These are phyloP conservation scores for Heteropelma amictum DNA, from an alignment of 2,888 invertebrate species.

Conservation along the genomic window DNA sequence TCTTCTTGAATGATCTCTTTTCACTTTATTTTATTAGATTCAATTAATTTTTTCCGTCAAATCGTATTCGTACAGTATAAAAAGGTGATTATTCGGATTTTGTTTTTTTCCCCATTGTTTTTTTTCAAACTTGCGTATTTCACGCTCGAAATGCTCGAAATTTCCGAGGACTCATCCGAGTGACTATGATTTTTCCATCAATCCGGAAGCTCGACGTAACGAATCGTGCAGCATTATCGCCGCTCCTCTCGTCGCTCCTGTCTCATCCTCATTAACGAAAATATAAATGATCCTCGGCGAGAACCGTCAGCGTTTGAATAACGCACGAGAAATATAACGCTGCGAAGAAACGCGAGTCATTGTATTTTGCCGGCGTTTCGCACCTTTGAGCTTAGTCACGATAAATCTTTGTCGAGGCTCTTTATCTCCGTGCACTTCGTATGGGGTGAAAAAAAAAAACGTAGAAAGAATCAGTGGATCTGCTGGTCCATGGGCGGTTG, in stretches of 20 bases:
- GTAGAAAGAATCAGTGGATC: slow-evolving; percentile 38
- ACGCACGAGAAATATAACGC: slow-evolving; percentile 27
- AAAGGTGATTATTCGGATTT: too few species aligned
- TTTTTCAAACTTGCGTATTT: too few species aligned
- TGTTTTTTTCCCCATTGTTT: too few species aligned
- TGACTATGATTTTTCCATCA: too few species aligned
- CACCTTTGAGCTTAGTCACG: slow-evolving; percentile 42
- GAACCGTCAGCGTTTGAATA: slow-evolving; percentile 42
- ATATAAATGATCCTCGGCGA: slow-evolving; percentile 43
- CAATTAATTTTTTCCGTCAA: too few species aligned
- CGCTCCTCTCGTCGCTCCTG: neutral
- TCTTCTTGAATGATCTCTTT: too few species aligned
- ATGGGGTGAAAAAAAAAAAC: neutral
- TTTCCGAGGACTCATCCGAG: too few species aligned
- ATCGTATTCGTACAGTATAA: too few species aligned
- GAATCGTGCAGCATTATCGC: neutral
- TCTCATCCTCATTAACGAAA: slow-evolving; percentile 39
- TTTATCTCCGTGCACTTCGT: slow-evolving; percentile 33
- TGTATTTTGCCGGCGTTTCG: slow-evolving; percentile 19
- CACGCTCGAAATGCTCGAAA: too few species aligned
- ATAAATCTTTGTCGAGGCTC: slow-evolving; percentile 45
- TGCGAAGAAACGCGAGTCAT: slow-evolving; percentile 40
- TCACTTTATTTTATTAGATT: too few species aligned
- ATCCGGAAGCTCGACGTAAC: neutral
- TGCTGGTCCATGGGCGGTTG: too few species aligned